phyloP scores from a whole-genome alignment of 1,140 invertebrate genomes.

The Trichogramma pretiosum region DNA sequence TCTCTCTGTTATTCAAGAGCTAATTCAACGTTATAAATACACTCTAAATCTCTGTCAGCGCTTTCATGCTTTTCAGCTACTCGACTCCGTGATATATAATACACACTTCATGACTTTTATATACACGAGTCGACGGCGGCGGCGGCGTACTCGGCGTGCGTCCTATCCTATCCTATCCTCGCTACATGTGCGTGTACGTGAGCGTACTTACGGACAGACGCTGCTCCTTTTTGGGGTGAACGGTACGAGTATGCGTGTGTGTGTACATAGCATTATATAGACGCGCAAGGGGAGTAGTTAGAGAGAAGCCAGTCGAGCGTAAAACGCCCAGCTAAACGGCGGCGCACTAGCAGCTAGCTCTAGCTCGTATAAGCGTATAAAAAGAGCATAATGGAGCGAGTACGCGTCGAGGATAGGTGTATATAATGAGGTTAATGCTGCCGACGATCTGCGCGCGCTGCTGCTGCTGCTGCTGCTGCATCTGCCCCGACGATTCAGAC shows the following conservation, averaged over 20 bases:
- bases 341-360: slow-evolving; percentile 30
- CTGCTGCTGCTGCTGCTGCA: slow-evolving; percentile 37
- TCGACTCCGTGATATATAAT: slow-evolving; percentile 8
- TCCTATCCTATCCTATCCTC: not conserved
- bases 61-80: no score
- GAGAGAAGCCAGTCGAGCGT: slow-evolving; percentile 41
- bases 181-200: not conserved
- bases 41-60: slow-evolving; percentile 34
- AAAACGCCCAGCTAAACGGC: slow-evolving; percentile 47
- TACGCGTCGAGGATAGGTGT: slow-evolving; percentile 36
- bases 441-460: slow-evolving; percentile 15
- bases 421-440: slow-evolving; percentile 37
- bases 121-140: slow-evolving; percentile 14
- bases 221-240: slow-evolving; percentile 18
- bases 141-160: not conserved
- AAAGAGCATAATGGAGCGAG: slow-evolving; percentile 42
- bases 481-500: no score
- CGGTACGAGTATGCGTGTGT: no score
- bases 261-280: no score
- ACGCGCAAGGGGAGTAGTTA: no score
- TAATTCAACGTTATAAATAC: slow-evolving; percentile 39
- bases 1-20: slow-evolving; percentile 7
- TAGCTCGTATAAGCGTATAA: slow-evolving; percentile 24
- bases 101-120: slow-evolving; percentile 5
- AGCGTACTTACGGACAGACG: not conserved